Base-by-base conservation (phyloP, 2,888 invertebrate species). In the Calameuta idolon region DNA sequence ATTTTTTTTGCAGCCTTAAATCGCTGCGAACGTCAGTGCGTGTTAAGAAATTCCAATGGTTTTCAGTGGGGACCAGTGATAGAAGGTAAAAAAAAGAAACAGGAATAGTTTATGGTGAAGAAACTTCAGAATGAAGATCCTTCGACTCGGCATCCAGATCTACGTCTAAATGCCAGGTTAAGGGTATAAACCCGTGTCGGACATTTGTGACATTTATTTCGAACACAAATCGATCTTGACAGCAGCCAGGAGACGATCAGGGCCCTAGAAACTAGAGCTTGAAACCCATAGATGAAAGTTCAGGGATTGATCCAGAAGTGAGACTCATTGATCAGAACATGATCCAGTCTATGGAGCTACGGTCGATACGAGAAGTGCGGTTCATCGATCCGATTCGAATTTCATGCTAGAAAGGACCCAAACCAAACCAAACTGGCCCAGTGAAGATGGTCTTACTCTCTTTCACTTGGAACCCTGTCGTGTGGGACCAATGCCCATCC, bases 351-450 rank as follows among this genome's bases (percentile, higher is more conserved):
- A 1, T 15, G 71, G 71, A 31, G 34, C 31, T 31, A 15, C 33
- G 71, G 71, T 84, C 77, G 76, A 80, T 81, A 81, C 77, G 76
- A 80, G 80, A 85, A 84, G 82, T 34, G 75, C 40, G 75, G 74
- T 76, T 80, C 77, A 80, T 77, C 77, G 82, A 83, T 77, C 78
- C 81, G 79, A 82, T 80, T 81, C 81, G 80, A 81, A 80, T 85
- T 80, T 77, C 76, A 80, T 77, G 75, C 37, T 71, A 33, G 33
- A 23, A 34, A 71, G 71, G 71, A 23, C 71, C 71, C 71, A 31
- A 33, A 15, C 71, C 71, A 31, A 55, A 23, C 9, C 9, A 55
- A 55, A 9, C 55, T 75, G 75, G 75, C 69, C 75, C 77, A 75
- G 69, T 77, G 75, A 69, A 34, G 34, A 77, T 74, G 77, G 74